Conservation (phyloP, 2,888 invertebrate genomes). For the Lasioglossum morio region DNA sequence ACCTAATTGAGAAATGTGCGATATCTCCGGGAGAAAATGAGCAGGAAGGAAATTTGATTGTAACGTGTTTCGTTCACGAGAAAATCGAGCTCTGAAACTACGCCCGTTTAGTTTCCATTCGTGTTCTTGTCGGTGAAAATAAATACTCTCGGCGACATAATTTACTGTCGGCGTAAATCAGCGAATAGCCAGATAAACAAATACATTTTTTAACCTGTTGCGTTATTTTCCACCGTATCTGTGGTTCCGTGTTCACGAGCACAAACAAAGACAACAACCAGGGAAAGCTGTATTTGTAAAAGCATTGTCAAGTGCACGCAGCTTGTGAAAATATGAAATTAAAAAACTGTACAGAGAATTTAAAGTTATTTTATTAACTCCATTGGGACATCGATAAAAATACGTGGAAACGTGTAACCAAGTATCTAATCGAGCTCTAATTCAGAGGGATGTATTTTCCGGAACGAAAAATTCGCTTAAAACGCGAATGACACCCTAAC, state of each 20-base stretch:
- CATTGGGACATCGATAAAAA: not conserved
- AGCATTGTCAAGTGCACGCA: slow-evolving; percentile 3
- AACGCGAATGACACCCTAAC: not conserved
- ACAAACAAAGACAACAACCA: slow-evolving; percentile 1
- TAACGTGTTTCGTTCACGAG: not conserved
- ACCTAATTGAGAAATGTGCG: not conserved
- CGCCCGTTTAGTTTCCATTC: not conserved
- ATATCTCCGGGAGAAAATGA: not conserved
- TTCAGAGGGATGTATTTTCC: not conserved
- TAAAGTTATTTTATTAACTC: not conserved
- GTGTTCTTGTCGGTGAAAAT: not conserved
- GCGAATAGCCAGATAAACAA: not conserved
- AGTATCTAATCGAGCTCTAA: not conserved
- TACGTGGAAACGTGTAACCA: not conserved
- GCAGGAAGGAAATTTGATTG: not conserved
- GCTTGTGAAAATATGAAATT: not conserved
- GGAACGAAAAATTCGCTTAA: not conserved
- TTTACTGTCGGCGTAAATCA: slow-evolving; percentile 3
- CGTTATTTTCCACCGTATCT: not conserved
- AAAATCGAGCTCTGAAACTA: not conserved
- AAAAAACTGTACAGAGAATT: not conserved
- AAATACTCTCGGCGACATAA: not conserved
- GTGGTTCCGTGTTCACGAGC: not conserved
- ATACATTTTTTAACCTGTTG: slow-evolving; percentile 18
- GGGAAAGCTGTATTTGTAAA: not conserved